Percentiles rank a stretch among this genome's conserved stretches.
Conservation (phyloP, 1,140 invertebrate species). For the Atta colombica region DNA sequence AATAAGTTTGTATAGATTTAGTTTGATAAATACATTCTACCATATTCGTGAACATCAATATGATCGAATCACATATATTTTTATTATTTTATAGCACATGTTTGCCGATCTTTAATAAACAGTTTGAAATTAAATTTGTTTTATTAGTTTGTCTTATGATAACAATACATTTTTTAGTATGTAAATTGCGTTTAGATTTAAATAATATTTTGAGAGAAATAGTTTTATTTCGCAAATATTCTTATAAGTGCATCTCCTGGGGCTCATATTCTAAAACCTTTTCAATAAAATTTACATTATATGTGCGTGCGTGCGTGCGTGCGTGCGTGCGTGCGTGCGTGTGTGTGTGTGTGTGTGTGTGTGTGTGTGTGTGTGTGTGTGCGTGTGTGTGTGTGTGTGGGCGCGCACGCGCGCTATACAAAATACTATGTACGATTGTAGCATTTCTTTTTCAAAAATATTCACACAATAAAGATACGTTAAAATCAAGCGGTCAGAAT, state of each 20-base stretch:
- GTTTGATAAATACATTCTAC: slow-evolving; percentile 5
- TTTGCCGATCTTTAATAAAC: background rate
- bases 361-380: too few relatives aligned
- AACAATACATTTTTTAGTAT: background rate
- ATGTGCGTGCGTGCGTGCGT: too few relatives aligned
- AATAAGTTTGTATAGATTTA: slow-evolving; percentile 35
- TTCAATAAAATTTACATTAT: background rate
- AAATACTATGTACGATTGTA: background rate
- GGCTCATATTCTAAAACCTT: background rate
- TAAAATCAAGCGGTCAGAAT: slow-evolving; percentile 24
- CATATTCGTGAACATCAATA: background rate
- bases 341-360: too few relatives aligned
- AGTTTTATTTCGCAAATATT: background rate
- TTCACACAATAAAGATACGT: background rate
- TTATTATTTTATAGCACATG: background rate
- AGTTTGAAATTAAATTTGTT: background rate
- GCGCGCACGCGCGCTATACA: too few relatives aligned
- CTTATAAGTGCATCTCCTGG: background rate
- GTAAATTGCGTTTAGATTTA: background rate
- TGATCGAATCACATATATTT: background rate
- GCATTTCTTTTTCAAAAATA: background rate
- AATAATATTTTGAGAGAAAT: background rate
- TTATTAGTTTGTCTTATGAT: background rate
- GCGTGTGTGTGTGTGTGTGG: too few relatives aligned
- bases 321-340: too few relatives aligned